These are phyloP conservation scores for Cygnus buccinator DNA, from an alignment of 2,113 vertebrate species.

Conservation along the genomic window DNA sequence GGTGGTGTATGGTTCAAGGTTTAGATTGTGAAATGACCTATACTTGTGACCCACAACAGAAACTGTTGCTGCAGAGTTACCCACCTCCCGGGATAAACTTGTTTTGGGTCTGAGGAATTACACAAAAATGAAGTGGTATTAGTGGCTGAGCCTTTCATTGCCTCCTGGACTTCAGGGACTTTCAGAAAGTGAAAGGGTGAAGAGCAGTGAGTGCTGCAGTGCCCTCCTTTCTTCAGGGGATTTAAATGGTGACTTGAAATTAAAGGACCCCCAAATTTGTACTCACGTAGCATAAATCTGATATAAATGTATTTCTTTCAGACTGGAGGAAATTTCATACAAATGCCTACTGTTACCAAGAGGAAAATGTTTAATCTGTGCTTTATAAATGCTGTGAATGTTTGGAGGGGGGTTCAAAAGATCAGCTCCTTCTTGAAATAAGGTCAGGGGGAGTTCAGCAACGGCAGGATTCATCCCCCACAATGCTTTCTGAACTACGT, in stretches of 20 bases:
- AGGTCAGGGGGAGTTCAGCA: constrained; percentile 53
- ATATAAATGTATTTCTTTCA: not conserved
- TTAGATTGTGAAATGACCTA: not conserved
- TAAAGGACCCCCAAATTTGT: not conserved
- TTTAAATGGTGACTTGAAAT: fast-evolving
- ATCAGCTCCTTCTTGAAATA: not conserved
- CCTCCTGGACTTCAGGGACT: not conserved
- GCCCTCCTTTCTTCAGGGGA: not conserved
- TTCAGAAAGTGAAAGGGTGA: not conserved
- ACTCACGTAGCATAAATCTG: not conserved
- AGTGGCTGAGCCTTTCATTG: not conserved
- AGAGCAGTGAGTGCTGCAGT: not conserved
- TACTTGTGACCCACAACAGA: not conserved
- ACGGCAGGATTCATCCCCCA: constrained; percentile 1
- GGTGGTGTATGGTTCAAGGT: not conserved
- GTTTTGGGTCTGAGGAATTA: not conserved
- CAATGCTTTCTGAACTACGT: not conserved
- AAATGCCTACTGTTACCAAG: not conserved
- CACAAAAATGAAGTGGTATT: fast-evolving
- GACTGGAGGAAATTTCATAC: not conserved
- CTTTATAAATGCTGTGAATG: not conserved
- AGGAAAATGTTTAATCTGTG: not conserved
- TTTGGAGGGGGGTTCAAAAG: not conserved
- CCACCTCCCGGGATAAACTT: not conserved
- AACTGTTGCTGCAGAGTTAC: fast-evolving